A percentile compares a stretch with the other conserved stretches of the same genome.
Evolutionary conservation across 2,888 invertebrate species (phyloP).

Genomic region (Zele albiditarsus): DNA sequence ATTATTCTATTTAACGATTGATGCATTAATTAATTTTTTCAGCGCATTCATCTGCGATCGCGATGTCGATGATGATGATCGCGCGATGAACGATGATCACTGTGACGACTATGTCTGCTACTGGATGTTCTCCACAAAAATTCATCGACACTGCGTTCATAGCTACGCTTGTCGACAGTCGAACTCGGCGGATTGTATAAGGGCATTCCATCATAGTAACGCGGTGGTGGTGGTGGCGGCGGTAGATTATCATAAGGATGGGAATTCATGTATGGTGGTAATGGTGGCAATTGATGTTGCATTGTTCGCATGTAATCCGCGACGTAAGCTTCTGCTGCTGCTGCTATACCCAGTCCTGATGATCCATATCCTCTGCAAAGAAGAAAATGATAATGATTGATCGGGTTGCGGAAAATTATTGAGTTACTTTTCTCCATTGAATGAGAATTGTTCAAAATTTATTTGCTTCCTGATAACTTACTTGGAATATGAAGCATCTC

Average conservation of each 20-base stretch:
- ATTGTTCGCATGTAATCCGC: slow-evolving; percentile 92
- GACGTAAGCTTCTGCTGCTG: slow-evolving; percentile 88
- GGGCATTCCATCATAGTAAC: slow-evolving; percentile 85
- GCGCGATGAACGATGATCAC: slow-evolving; percentile 74
- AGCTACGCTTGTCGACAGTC: slow-evolving; percentile 84
- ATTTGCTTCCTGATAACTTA: slow-evolving; percentile 49
- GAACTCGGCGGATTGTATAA: slow-evolving; percentile 78
- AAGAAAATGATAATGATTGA: neutral
- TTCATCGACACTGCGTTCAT: slow-evolving; percentile 92
- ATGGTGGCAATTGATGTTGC: slow-evolving; percentile 89
- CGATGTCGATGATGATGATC: slow-evolving; percentile 78
- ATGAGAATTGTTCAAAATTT: neutral
- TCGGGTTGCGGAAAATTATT: neutral
- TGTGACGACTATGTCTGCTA: slow-evolving; percentile 77
- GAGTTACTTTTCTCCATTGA: neutral
- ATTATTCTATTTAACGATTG: slow-evolving; percentile 43
- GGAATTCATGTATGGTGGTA: slow-evolving; percentile 89
- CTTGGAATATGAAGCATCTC: slow-evolving; percentile 69
- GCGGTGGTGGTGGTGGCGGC: slow-evolving; percentile 78
- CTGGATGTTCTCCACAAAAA: slow-evolving; percentile 88
- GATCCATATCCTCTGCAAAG: slow-evolving; percentile 72
- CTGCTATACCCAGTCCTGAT: slow-evolving; percentile 76
- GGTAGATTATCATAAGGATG: slow-evolving; percentile 72
- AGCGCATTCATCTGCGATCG: slow-evolving; percentile 75
- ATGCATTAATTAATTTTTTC: slow-evolving; percentile 20